phyloP scores from a whole-genome alignment of 2,888 invertebrate genomes.

The Tetropium fuscum region DNA sequence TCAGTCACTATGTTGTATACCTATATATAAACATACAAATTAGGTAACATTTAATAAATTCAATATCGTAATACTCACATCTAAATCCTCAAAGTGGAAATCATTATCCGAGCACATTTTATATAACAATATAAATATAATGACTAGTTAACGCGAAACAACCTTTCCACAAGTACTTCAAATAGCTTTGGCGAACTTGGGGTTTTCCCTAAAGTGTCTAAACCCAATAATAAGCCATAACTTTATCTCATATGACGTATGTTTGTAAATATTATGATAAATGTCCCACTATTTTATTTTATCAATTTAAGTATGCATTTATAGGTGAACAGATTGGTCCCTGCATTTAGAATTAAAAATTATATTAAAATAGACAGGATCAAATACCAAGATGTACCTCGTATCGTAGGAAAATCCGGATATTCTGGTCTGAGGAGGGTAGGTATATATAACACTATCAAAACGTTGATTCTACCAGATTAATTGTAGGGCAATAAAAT shows the following conservation, averaged over 20 bases:
- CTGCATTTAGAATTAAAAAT: too few relatives aligned
- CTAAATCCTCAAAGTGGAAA: background rate
- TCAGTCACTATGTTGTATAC: too few relatives aligned
- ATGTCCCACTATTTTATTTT: too few relatives aligned
- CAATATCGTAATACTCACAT: background rate
- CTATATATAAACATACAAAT: background rate
- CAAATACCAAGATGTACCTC: too few relatives aligned
- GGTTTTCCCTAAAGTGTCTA: constrained; percentile 4
- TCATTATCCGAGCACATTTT: background rate
- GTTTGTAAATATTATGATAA: constrained; percentile 5
- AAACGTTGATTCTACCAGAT: too few relatives aligned
- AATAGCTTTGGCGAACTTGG: background rate
- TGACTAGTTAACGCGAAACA: background rate
- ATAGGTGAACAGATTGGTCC: too few relatives aligned
- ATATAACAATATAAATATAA: background rate
- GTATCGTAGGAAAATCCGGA: too few relatives aligned
- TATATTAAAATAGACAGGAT: too few relatives aligned
- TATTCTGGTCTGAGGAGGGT: too few relatives aligned
- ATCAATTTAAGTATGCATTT: too few relatives aligned
- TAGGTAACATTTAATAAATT: background rate
- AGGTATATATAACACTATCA: too few relatives aligned
- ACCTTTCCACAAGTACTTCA: background rate
- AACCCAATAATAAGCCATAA: background rate
- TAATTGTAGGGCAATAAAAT: too few relatives aligned
- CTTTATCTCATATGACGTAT: constrained; percentile 5